Evolutionary conservation across 2,888 invertebrate genomes (phyloP).

Genomic region (Agrotis exclamationis): DNA sequence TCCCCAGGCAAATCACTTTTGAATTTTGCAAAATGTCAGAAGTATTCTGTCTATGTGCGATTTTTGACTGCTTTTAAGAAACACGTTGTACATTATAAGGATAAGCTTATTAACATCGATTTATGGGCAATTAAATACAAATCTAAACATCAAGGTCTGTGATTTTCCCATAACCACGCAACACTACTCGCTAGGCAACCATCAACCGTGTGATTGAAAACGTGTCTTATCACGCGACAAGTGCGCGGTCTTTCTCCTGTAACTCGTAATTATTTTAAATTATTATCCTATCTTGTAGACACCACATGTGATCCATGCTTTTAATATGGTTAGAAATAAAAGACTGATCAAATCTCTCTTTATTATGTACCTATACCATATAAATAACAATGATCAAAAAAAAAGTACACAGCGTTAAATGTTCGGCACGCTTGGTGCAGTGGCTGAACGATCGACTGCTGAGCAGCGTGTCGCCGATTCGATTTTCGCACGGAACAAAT

Average conservation of each 20-base stretch:
- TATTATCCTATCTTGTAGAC: constrained; percentile 29
- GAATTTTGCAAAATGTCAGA: not conserved
- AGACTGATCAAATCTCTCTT: no score
- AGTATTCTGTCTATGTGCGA: not conserved
- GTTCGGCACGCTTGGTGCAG: no score
- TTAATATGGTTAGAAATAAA: not conserved
- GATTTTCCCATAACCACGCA: constrained; percentile 76
- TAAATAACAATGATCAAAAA: no score
- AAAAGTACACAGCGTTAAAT: no score
- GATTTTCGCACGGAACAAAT: no score
- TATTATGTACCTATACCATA: no score
- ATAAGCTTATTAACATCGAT: constrained; percentile 26
- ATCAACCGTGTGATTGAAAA: constrained; percentile 85
- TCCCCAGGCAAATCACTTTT: not conserved
- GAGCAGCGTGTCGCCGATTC: no score
- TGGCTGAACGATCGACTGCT: no score
- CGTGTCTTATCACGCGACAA: constrained; percentile 88
- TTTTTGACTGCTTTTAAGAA: not conserved
- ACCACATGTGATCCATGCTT: not conserved
- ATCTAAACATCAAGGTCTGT: constrained; percentile 54
- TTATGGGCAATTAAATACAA: constrained; percentile 55
- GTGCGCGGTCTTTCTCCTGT: constrained; percentile 72
- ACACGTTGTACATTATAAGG: constrained; percentile 3
- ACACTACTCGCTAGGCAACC: constrained; percentile 76
- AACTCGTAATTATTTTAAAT: constrained; percentile 73